phyloP scores from a whole-genome alignment of 2,113 vertebrate species.

The Pterocles gutturalis region DNA sequence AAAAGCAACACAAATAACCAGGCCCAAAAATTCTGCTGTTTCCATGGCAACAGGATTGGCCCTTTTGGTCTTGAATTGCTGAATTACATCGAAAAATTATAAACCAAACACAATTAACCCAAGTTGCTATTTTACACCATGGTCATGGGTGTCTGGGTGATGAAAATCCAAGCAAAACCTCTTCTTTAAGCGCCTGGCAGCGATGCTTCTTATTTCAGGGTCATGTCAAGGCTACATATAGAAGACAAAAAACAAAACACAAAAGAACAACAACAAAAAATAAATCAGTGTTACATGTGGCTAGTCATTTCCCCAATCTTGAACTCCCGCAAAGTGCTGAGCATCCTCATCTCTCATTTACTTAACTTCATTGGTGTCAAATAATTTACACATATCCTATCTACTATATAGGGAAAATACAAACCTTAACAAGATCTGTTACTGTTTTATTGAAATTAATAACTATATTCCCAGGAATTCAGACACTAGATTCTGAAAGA shows the following conservation, averaged over 20 bases:
- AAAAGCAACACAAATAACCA: background rate
- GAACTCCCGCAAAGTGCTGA: background rate
- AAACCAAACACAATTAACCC: constrained; percentile 27
- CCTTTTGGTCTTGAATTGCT: constrained; percentile 19
- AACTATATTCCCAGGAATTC: background rate
- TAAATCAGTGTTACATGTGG: background rate
- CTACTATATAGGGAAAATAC: background rate
- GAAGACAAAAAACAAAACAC: background rate
- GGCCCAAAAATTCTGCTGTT: background rate
- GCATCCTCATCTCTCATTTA: background rate
- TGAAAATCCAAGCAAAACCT: background rate
- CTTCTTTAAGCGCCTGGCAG: constrained; percentile 14
- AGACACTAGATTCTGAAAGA: background rate
- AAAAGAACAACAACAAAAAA: background rate
- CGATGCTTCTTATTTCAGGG: constrained; percentile 67
- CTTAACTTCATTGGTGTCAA: background rate
- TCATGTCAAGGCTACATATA: constrained; percentile 73
- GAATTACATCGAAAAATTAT: constrained; percentile 24
- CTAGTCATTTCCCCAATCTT: background rate
- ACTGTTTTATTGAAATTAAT: background rate
- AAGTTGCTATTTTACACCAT: background rate
- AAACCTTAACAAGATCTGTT: background rate
- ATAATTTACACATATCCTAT: background rate
- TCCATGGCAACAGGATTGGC: background rate
- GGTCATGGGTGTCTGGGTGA: background rate